Evolutionary conservation across 1,140 invertebrate species (phyloP), one percentile per base, ranked within the genome.

Genomic region (Bombus sibiricus): DNA sequence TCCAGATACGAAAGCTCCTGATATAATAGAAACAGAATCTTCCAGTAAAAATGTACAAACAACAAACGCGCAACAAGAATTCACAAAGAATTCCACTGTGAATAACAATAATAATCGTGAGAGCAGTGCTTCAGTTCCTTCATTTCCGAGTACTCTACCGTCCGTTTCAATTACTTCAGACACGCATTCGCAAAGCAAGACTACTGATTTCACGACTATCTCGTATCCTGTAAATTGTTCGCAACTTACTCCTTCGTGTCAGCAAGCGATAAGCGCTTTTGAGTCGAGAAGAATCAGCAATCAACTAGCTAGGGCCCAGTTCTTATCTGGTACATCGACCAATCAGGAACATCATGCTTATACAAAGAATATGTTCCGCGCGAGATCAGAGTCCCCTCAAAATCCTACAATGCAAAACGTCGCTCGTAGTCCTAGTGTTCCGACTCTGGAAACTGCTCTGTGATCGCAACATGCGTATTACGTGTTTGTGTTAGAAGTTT

Each of bases 371-470:
- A 89, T 93, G 41, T 94, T 94, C 69, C 87, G 94, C 72, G 94
- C 94, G 18, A 93, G 94, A 81, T 95, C 95, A 0, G 94, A 94
- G 84, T 95, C 95, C 1, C 94, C 95, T 12, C 92, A 93, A 41
- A 93, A 93, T 57, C 71, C 81, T 0, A 80, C 86, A 12, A 86
- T 85, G 13, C 91, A 93, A 43, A 93, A 93, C 41, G 94, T 94
- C n/a, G 77, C 93, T n/a, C 93, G 94, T 41, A 94, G 94, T 74
- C 93, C 94, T 0, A 95, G 94, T 86, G 94, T 93, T 0, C 94
- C 94, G 0, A 91, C 95, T 34, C 85, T 95, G 57, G 95, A 95
- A 84, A 95, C 95, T 57, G 95, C 95, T 75, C 90, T 95, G 57
- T 95, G 93, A 94, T 92, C 53, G 64, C 66, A 8, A 43, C n/a